Base-by-base conservation (phyloP, 1,140 invertebrate genomes). In the Procambarus virginalis region DNA sequence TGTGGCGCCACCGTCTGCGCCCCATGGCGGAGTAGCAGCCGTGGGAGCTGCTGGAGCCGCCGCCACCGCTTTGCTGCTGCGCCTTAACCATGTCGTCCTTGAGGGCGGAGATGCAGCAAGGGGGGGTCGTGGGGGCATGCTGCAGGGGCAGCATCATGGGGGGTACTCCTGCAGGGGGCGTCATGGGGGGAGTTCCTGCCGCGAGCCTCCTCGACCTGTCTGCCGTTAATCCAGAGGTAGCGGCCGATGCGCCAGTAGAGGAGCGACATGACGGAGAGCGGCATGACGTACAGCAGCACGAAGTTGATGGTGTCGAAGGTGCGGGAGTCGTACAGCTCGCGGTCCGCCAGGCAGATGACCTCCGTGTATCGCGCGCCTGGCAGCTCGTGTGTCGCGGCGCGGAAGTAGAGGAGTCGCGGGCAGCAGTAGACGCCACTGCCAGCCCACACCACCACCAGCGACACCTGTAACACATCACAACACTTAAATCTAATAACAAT, bases 281-380 rank as follows among this genome's bases (percentile, higher is more conserved):
- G 97, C 51, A 96, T 94, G 6, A 97, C 94, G 93, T 97, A 97
- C 2, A 97, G 95, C 1, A 97, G 94, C 8, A 96, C 95, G 92
- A 97, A 96, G 94, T 97, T 97, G 86, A 97, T 95, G 92, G 96
- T 95, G 93, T 97, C 96, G 92, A 97, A 95, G 46, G 96, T 93
- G 93, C 96, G 95, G 0, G 96, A 97, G 93, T 97, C 96, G 93
- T 96, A 97, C 92, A 96, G 96, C 92, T 95, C 95, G 3, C 96
- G 94, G 92, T 96, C 95, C 0, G 96, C 94, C 49, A 96, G 95
- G 93, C 97, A 97, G 58, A 97, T 96, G 9, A 96, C 96, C 93
- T 97, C 96, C 91, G 94, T 94, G 84, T 94, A 90, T 6, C 91
- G 81, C 17, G 87, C 84, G 3, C 85, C 84, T 2, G 84, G 76